Percentiles rank a stretch among this genome's conserved stretches.
Conservation (phyloP, 2,888 invertebrate genomes). For the Acanthosepion lycidas region DNA sequence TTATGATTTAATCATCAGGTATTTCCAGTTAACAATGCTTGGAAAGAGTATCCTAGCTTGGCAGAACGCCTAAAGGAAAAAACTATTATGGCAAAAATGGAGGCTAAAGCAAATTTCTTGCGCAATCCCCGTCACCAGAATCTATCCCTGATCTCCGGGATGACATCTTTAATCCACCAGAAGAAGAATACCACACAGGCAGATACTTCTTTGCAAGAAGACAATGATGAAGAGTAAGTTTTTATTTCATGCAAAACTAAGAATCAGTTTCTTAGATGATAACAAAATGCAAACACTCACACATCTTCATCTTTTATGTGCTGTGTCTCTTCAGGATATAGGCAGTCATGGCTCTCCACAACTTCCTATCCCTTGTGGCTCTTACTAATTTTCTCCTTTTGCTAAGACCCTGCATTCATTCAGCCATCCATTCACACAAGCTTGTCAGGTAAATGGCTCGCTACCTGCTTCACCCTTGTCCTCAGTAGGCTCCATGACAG, state of each 20-base stretch:
- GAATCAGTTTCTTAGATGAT: too few species aligned
- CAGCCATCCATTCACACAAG: too few species aligned
- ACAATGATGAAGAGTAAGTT: not conserved
- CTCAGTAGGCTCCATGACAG: too few species aligned
- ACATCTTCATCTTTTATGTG: too few species aligned
- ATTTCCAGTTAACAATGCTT: slow-evolving; percentile 54
- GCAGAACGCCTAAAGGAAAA: slow-evolving; percentile 67
- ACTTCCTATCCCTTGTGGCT: too few species aligned
- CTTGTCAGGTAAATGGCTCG: too few species aligned
- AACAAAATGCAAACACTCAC: too few species aligned
- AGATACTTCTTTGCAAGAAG: not conserved
- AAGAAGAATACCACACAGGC: not conserved
- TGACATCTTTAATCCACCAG: not conserved
- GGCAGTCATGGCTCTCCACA: too few species aligned
- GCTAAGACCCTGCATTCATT: too few species aligned
- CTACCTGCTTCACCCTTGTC: too few species aligned
- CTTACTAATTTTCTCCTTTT: too few species aligned
- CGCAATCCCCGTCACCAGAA: slow-evolving; percentile 70
- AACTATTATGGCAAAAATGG: slow-evolving; percentile 65
- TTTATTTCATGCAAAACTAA: not conserved
- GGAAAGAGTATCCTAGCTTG: slow-evolving; percentile 70
- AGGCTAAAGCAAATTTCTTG: slow-evolving; percentile 69
- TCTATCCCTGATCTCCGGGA: slow-evolving; percentile 60
- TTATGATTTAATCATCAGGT: not conserved
- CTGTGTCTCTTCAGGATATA: too few species aligned